Evolutionary conservation across 2,888 invertebrate species (phyloP), one percentile per base, ranked within the genome.

Genomic region (Thecocarcelia acutangulata): DNA sequence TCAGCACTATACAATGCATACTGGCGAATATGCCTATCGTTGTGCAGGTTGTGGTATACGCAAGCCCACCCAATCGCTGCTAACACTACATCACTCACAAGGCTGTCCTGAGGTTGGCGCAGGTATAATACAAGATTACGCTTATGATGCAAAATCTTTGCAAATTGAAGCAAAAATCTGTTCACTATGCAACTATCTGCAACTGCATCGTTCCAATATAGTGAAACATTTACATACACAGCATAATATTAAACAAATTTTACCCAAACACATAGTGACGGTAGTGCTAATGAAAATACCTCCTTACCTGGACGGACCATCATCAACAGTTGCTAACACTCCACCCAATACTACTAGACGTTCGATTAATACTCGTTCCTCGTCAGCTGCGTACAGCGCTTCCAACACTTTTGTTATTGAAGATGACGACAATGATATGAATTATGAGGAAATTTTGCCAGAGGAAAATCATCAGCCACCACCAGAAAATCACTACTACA

Each of bases 1-100:
- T 87, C 94, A 95, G 88, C 96, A 96, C 86, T 92, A 95, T 52
- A 93, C 94, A n/a, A 92, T 91, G 83, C 96, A 96, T 81, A 96
- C 96, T 0, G 96, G 96, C 0, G 96, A 96, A 90, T 96, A 94
- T 86, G 92, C 94, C 78, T 94, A 93, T 83, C 89, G 91, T 17
- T 96, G 96, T 88, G 91, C 91, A 3, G 91, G 92, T 59, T 96
- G 96, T 80, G 79, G 83, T 13, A 68, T 84, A 0, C 80, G 84
- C 12, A 87, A 87, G 50, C 86, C 87, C 13, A 86, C 86, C 5
- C 81, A 85, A 63, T 84, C 84, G 8, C 83, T 86, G n/a, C 83
- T 87, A 4, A 83, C 84, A 2, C 86, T 85, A 19, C 85, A 85
- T 64, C 83, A 85, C 4, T 80, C 85, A 8, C 59, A 73, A 13